Base-by-base conservation (phyloP, 2,113 vertebrate genomes). In the Dascyllus trimaculatus region DNA sequence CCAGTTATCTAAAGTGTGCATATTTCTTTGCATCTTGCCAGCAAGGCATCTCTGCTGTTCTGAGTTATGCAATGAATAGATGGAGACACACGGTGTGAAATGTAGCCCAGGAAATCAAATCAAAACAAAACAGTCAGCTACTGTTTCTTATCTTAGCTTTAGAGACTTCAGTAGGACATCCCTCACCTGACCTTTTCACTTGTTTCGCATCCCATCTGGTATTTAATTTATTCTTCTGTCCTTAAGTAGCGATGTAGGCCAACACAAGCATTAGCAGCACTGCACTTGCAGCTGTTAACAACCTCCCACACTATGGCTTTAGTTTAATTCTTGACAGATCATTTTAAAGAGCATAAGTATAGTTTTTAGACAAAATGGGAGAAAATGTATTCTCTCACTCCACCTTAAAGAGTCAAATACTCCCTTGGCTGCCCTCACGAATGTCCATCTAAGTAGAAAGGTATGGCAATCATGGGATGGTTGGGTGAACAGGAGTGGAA, bases 401-500 rank as follows among this genome's bases (percentile, higher is more conserved):
- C 26, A 26, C 21, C 11, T 78, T 19, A 40, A 68, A 68, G 26
- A 45, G 9, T 35, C 32, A 35, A 35, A 6, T 15, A 35, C 21
- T 29, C 9, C n/a, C 21, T 46, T 38, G 15, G 46, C 9, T 25
- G 48, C 46, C 64, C 48, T 69, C 43, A 18, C 15, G 66, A 43
- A 4, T 22, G 17, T 40, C 45, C 24, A 11, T 45, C 14, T 18
- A 38, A 62, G 51, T 38, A 38, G 22, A 75, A 69, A 75, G 18
- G 45, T 75, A 69, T n/a, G 14, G 9, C 17, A 29, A 35, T 25
- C 40, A 57, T 35, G 54, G 24, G 68, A 25, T 13, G 71, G 54
- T 49, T 75, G 54, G 43, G 8, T 74, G 71, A 80, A 49, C 57
- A 60, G 45, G 22, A 61, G 59, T 70, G 80, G 83, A 84, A 75